Conservation (phyloP, 2,113 vertebrate species). For the Chroicocephalus ridibundus region DNA sequence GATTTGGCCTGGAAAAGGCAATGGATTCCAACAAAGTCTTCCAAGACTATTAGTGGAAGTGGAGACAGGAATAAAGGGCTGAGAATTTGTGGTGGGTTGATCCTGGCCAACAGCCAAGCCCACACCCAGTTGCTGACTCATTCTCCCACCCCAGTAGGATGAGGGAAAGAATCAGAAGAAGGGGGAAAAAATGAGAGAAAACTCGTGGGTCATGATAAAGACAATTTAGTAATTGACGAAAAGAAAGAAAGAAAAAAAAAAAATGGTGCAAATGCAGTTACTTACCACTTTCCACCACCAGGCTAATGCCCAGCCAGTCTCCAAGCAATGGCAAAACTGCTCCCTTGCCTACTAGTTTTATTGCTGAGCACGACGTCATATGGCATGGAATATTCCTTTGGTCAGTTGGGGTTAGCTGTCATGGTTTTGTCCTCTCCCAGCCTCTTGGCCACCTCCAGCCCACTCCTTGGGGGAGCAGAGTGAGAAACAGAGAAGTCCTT, state of each 20-base stretch:
- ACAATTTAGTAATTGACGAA: not conserved
- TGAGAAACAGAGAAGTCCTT: not conserved
- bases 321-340: not conserved
- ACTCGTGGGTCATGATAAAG: not conserved
- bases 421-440: not conserved
- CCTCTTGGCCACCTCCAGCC: not conserved
- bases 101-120: not conserved
- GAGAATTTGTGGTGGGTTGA: not conserved
- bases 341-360: rapidly evolving
- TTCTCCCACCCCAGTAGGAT: not conserved
- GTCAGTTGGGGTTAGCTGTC: not conserved
- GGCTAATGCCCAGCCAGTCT: not conserved
- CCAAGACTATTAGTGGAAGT: not conserved
- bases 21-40: not conserved
- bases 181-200: not conserved
- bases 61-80: not conserved
- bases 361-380: not conserved
- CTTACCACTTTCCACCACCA: not conserved
- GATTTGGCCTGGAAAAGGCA: not conserved
- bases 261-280: not conserved
- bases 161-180: not conserved
- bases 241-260: not conserved
- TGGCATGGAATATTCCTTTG: not conserved
- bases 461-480: not conserved
- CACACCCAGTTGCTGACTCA: not conserved